A percentile compares a stretch with the other conserved stretches of the same genome.
phyloP scores from a whole-genome alignment of 2,113 vertebrate species.

The Indicator indicator region DNA sequence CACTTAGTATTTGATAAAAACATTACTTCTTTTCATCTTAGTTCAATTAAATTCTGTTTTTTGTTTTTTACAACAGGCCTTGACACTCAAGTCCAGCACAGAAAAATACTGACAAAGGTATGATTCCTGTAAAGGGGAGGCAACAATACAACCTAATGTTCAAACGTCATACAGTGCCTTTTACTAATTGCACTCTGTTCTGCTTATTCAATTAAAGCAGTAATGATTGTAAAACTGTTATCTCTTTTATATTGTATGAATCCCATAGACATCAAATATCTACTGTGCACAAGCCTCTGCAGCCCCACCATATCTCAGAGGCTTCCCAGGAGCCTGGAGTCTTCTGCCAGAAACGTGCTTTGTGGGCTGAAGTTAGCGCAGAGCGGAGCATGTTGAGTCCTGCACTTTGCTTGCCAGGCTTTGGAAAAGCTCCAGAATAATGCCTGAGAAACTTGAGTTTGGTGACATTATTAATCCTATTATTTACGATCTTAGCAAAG shows the following conservation, averaged over 20 bases:
- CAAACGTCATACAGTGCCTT: not conserved
- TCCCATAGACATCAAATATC: not conserved
- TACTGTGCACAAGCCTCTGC: not conserved
- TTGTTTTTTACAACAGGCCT: not conserved
- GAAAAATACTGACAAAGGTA: not conserved
- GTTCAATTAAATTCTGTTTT: not conserved
- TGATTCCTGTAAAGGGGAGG: not conserved
- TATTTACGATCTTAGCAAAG: not conserved
- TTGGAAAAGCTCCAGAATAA: constrained; percentile 48
- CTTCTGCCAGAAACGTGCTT: not conserved
- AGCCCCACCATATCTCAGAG: not conserved
- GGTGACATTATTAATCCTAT: not conserved
- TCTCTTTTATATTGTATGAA: not conserved
- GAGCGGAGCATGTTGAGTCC: not conserved
- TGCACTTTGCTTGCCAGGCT: not conserved
- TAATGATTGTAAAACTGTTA: not conserved
- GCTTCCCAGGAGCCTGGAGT: not conserved
- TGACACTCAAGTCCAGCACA: not conserved
- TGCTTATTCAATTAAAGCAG: not conserved
- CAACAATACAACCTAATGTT: not conserved
- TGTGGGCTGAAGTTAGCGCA: not conserved
- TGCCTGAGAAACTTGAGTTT: not conserved
- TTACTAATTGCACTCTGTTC: not conserved
- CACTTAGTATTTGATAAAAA: not conserved
- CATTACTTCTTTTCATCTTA: not conserved